Evolutionary conservation across 2,797 vertebrate genomes (phyloP), one percentile per base, ranked within the genome.

Genomic region (Alosa sapidissima): DNA sequence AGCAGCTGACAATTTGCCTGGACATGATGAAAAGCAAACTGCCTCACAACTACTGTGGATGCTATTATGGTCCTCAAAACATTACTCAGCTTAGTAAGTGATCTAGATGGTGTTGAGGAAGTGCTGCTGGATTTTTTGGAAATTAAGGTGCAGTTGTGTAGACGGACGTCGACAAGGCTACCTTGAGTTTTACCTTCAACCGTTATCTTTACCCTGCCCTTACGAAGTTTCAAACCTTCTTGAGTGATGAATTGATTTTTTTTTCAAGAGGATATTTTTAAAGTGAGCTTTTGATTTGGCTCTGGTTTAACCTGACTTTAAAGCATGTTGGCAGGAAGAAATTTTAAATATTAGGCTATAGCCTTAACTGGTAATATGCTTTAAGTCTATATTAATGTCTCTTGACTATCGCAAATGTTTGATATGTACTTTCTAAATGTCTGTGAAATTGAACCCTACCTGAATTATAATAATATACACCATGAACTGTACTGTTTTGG

Each of bases 71-170:
- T 78, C 47, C 41, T 78, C 72, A 47, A 78, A 78, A 45, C 41
- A 78, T 21, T 78, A 16, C 19, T 78, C 28, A 19, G 41, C 36
- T 78, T 78, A 19, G 92, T 86, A 94, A 52, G 93, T 94, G 92
- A 88, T 87, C 16, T 87, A 90, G 89, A 89, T 62, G 85, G 89
- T 89, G 88, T 81, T 84, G 82, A 28, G 91, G 51, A 93, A 90
- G 93, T 94, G 91, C 84, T 84, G 89, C 89, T 88, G 87, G 90
- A 52, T 51, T 62, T 60, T 78, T 47, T 78, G 72, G 41, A 47
- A 47, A 72, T 78, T 78, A 78, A 45, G 41, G 72, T 78, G 72
- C 72, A 78, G 19, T 78, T 78, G 72, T 78, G 45, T 78, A 78
- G 72, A 78, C 41, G 45, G 16, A 75, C 6, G 6, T 47, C 45